Percentiles rank a stretch among this genome's conserved stretches.
These are phyloP conservation scores for Lithophane socia DNA, from an alignment of 2,888 invertebrate genomes.

Conservation along the genomic window DNA sequence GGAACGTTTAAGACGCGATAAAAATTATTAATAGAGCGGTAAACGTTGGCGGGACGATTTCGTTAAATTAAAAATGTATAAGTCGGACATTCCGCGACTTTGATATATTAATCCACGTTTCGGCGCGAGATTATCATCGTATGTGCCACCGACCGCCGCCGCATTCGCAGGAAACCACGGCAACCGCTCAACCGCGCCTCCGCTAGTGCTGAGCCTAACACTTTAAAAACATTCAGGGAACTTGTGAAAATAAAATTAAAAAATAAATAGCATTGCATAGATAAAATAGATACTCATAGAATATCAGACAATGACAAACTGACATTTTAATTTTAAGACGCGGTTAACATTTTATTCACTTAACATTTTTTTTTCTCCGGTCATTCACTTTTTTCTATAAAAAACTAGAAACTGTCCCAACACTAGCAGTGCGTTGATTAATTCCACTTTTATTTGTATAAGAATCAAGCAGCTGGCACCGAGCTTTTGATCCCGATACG, in stretches of 20 bases:
- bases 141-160: slow-evolving; percentile 69
- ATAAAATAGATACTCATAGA: neutral
- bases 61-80: slow-evolving; percentile 74
- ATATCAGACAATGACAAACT: neutral
- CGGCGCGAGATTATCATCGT: slow-evolving; percentile 82
- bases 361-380: neutral
- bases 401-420: slow-evolving; percentile 70
- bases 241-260: neutral
- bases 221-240: neutral
- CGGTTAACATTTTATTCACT: neutral
- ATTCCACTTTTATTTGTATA: slow-evolving; percentile 89
- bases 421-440: slow-evolving; percentile 86
- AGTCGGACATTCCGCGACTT: slow-evolving; percentile 66
- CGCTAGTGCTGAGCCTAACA: slow-evolving; percentile 73
- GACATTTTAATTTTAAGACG: neutral
- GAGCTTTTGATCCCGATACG: slow-evolving; percentile 88
- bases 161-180: slow-evolving; percentile 74
- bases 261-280: too few species aligned
- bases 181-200: slow-evolving; percentile 73
- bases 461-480: slow-evolving; percentile 85
- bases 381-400: slow-evolving; percentile 43
- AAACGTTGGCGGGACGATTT: slow-evolving; percentile 78
- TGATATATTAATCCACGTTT: slow-evolving; percentile 84
- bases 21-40: slow-evolving; percentile 85
- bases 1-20: slow-evolving; percentile 84